A percentile compares a stretch with the other conserved stretches of the same genome.
These are phyloP conservation scores for Blomia tropicalis DNA, from an alignment of 2,888 invertebrate species.

Conservation along the genomic window DNA sequence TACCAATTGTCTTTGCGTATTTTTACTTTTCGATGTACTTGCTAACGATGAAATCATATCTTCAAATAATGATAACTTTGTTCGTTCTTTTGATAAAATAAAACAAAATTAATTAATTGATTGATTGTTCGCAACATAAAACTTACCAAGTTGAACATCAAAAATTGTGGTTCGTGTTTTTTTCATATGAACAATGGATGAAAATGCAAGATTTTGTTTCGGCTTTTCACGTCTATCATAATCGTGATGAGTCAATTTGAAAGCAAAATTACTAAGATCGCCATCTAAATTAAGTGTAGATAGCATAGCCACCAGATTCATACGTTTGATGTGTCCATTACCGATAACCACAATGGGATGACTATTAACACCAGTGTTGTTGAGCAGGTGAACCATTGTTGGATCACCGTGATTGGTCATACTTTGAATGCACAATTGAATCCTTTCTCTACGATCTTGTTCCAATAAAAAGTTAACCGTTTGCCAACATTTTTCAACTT, in stretches of 20 bases:
- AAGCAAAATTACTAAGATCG: constrained; percentile 74
- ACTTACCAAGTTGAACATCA: background rate
- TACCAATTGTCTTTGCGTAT: constrained; percentile 81
- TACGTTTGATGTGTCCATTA: constrained; percentile 66
- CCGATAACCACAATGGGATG: constrained; percentile 52
- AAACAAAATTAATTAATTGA: background rate
- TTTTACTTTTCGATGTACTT: constrained; percentile 32
- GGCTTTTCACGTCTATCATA: constrained; percentile 39
- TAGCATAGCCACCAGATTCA: constrained; percentile 66
- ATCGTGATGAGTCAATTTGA: constrained; percentile 78
- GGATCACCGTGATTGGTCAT: background rate
- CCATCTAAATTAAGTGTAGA: constrained; percentile 87
- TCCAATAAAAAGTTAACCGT: constrained; percentile 80
- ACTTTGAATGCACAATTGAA: background rate
- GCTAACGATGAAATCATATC: background rate
- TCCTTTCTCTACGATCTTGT: constrained; percentile 28
- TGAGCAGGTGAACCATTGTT: background rate
- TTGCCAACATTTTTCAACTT: constrained; percentile 60
- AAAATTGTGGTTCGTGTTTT: background rate
- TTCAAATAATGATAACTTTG: background rate
- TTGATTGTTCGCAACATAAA: background rate
- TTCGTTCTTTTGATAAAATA: background rate
- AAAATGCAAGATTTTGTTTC: constrained; percentile 34
- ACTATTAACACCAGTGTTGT: background rate
- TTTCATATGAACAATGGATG: constrained; percentile 56